Conservation (phyloP, 2,113 vertebrate genomes). For the Tupaia tana region DNA sequence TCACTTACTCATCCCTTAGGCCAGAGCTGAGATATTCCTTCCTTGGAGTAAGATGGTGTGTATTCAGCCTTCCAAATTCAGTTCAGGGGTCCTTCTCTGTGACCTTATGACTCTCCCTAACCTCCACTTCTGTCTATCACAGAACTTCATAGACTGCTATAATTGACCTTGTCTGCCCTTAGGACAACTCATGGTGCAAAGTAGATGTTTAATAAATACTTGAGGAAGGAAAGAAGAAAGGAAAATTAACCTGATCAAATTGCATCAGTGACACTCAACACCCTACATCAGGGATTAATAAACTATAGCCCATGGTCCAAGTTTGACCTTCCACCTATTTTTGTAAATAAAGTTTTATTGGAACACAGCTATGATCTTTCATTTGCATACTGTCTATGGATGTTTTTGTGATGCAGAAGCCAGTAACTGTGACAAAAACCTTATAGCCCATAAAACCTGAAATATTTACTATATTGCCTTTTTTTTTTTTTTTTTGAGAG, state of each 20-base stretch:
- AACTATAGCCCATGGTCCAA: not conserved
- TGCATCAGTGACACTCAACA: not conserved
- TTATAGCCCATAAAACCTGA: not conserved
- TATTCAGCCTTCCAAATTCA: not conserved
- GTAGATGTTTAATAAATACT: not conserved
- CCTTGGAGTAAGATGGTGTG: not conserved
- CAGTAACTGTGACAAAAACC: not conserved
- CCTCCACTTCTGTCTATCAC: not conserved
- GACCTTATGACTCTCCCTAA: not conserved
- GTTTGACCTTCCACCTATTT: not conserved
- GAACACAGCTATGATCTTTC: not conserved
- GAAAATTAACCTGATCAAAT: not conserved
- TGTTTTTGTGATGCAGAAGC: not conserved
- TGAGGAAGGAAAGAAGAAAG: not conserved
- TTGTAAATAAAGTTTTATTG: not conserved
- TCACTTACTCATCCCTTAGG: not conserved
- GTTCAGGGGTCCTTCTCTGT: not conserved
- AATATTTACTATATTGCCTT: not conserved
- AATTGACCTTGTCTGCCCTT: not conserved
- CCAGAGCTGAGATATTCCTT: not conserved
- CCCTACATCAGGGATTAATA: not conserved
- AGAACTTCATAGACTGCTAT: not conserved
- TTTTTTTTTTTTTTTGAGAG: too few relatives aligned
- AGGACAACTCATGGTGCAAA: too few relatives aligned
- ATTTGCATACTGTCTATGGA: not conserved